Evolutionary conservation across 1,140 invertebrate genomes (phyloP).

Genomic region (Augochlora pura): DNA sequence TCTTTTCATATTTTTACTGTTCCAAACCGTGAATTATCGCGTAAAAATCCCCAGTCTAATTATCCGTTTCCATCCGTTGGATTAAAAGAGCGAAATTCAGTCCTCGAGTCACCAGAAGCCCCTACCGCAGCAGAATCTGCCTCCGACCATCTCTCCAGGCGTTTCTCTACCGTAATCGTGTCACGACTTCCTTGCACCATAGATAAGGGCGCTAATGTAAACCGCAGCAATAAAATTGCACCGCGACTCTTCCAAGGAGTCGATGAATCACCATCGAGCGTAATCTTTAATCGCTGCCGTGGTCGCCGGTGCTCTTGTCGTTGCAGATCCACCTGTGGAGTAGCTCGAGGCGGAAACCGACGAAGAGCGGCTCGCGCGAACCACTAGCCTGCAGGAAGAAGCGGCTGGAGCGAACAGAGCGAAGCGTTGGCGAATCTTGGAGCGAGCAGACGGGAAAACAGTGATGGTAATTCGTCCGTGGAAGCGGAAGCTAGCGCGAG

Average conservation of each 20-base stretch:
- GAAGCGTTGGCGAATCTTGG: background rate
- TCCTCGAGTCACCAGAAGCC: no score
- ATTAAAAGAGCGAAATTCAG: no score
- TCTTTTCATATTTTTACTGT: no score
- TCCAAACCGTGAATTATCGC: no score
- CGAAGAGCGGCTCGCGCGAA: background rate
- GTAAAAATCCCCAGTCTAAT: no score
- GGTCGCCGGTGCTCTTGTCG: background rate
- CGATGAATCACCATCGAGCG: constrained; percentile 5
- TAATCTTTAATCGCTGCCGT: background rate
- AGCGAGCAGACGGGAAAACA: background rate
- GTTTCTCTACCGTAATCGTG: background rate
- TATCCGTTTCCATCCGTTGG: no score
- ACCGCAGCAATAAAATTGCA: background rate
- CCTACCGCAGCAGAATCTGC: no score
- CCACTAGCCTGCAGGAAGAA: background rate
- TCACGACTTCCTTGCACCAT: background rate
- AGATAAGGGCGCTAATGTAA: constrained; percentile 10
- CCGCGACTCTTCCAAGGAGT: no score
- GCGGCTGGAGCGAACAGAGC: no score
- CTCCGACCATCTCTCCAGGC: no score
- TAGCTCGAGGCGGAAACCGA: background rate
- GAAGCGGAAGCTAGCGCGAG: background rate
- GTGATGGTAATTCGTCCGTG: background rate
- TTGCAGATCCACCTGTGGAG: background rate